These are phyloP conservation scores for Rafetus swinhoei DNA, from an alignment of 2,113 vertebrate species.

Conservation along the genomic window DNA sequence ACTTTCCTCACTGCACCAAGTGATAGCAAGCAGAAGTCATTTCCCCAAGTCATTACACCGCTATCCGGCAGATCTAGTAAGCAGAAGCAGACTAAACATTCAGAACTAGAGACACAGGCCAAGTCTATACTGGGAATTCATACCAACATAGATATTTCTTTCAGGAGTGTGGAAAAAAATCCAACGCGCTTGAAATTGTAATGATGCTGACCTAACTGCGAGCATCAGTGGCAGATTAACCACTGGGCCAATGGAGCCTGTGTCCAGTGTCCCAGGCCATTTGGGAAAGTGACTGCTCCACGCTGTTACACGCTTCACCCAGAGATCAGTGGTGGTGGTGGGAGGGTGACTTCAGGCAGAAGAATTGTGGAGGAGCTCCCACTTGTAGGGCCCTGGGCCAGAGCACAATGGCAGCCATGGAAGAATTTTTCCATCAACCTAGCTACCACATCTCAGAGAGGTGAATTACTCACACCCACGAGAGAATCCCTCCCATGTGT, in stretches of 20 bases:
- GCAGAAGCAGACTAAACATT: not conserved
- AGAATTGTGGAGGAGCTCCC: too few species aligned
- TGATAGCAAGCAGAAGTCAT: not conserved
- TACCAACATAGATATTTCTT: not conserved
- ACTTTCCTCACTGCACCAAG: not conserved
- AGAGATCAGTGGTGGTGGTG: too few species aligned
- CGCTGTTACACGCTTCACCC: too few species aligned
- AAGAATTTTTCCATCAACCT: not conserved
- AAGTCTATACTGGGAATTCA: not conserved
- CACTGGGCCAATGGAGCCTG: too few species aligned
- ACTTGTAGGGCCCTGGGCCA: too few species aligned
- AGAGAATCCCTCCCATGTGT: not conserved
- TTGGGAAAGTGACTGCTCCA: too few species aligned
- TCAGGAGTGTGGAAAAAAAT: not conserved
- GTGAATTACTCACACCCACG: not conserved
- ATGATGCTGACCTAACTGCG: not conserved
- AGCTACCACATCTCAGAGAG: not conserved
- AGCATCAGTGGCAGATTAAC: too few species aligned
- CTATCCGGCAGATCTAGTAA: fast-evolving
- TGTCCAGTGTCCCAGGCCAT: too few species aligned
- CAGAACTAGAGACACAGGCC: not conserved
- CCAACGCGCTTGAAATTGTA: not conserved
- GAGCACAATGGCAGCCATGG: too few species aligned
- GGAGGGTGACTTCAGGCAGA: too few species aligned
- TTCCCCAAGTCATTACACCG: not conserved